Percentiles rank a stretch among this genome's conserved stretches.
phyloP scores from a whole-genome alignment of 1,140 invertebrate genomes.

The Rhagoletis pomonella region DNA sequence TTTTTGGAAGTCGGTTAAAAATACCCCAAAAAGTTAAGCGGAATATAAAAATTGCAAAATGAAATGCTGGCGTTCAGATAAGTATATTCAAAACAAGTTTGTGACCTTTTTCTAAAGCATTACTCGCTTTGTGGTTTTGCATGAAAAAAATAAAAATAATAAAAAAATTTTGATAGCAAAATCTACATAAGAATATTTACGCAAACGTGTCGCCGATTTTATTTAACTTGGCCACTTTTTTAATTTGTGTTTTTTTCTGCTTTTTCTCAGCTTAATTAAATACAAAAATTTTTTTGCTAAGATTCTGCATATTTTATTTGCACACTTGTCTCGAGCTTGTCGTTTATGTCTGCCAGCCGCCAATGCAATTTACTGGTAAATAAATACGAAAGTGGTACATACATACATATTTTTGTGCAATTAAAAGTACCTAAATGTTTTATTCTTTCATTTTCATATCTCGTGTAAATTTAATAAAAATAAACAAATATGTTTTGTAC shows the following conservation, averaged over 20 bases:
- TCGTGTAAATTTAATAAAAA: not conserved
- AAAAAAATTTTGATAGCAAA: not conserved
- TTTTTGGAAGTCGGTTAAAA: no score
- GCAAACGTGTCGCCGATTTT: no score
- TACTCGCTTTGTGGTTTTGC: not conserved
- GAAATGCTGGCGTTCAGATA: no score
- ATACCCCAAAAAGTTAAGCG: not conserved
- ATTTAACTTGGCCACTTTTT: no score
- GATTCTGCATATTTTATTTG: slow-evolving; percentile 53
- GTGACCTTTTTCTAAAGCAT: not conserved
- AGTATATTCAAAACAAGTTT: no score
- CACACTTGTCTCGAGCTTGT: slow-evolving; percentile 33
- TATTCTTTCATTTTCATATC: not conserved
- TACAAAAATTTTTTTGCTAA: slow-evolving; percentile 50
- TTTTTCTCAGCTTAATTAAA: no score
- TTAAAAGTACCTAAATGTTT: not conserved
- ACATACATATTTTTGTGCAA: not conserved
- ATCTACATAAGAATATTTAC: not conserved
- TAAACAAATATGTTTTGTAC: not conserved
- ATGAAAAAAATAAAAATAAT: not conserved
- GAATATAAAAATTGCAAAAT: not conserved
- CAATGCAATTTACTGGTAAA: not conserved
- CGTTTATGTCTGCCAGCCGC: not conserved
- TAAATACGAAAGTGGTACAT: not conserved
- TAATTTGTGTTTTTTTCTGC: no score